These are phyloP conservation scores for Drosophila dives DNA, from an alignment of 2,888 invertebrate genomes.

Conservation along the genomic window DNA sequence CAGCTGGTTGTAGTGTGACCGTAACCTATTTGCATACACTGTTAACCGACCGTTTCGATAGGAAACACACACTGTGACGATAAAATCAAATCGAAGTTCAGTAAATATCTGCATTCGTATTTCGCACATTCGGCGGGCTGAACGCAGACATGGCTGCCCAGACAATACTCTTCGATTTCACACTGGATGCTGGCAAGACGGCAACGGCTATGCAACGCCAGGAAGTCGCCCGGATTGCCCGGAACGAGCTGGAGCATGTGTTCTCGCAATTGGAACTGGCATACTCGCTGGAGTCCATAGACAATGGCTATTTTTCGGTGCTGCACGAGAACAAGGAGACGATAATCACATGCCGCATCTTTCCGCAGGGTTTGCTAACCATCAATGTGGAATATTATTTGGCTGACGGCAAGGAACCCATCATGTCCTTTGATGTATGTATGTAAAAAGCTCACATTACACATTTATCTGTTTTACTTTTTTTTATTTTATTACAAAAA, in stretches of 20 bases:
- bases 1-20: slow-evolving; percentile 22
- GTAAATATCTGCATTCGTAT: slow-evolving; percentile 43
- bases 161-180: slow-evolving; percentile 92
- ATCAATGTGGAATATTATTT: slow-evolving; percentile 93
- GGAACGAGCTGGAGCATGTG: slow-evolving; percentile 89
- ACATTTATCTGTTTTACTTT: slow-evolving; percentile 1
- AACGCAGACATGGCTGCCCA: slow-evolving; percentile 89
- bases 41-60: slow-evolving; percentile 19
- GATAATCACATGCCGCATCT: slow-evolving; percentile 90
- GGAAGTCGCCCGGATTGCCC: slow-evolving; percentile 88
- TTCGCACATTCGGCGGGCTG: slow-evolving; percentile 51
- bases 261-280: slow-evolving; percentile 89
- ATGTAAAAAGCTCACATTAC: slow-evolving; percentile 31
- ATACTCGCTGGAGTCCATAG: slow-evolving; percentile 88
- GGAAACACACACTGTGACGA: slow-evolving; percentile 1
- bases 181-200: slow-evolving; percentile 89
- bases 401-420: slow-evolving; percentile 89
- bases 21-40: slow-evolving; percentile 4
- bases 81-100: slow-evolving; percentile 24
- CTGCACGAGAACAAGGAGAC: slow-evolving; percentile 90
- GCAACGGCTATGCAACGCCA: slow-evolving; percentile 89
- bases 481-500: background rate
- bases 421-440: slow-evolving; percentile 91
- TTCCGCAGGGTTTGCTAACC: slow-evolving; percentile 89
- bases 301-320: slow-evolving; percentile 89